phyloP scores from a whole-genome alignment of 1,140 invertebrate species.

The Drosophila ambigua region DNA sequence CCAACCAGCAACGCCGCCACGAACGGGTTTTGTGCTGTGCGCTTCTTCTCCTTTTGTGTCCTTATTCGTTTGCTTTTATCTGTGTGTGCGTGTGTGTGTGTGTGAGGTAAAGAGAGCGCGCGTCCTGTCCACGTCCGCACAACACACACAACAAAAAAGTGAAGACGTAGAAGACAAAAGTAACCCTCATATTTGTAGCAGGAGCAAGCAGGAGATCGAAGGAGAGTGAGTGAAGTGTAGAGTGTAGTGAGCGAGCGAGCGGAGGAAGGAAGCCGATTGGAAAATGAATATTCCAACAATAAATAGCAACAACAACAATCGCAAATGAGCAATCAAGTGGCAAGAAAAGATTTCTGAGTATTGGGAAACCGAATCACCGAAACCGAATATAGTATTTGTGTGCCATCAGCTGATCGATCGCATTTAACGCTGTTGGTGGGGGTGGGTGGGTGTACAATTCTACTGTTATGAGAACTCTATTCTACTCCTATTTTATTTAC shows the following conservation, averaged over 20 bases:
- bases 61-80: conserved; percentile 61
- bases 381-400: too few species aligned
- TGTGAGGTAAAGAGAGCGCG: conserved; percentile 20
- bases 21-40: conserved; percentile 58
- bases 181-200: conserved; percentile 37
- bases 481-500: too few species aligned
- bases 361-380: too few species aligned
- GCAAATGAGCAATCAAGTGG: neutral
- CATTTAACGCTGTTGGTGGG: too few species aligned
- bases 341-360: neutral
- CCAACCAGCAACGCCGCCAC: too few species aligned
- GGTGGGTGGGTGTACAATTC: too few species aligned
- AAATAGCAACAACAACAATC: too few species aligned
- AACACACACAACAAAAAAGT: conserved; percentile 28
- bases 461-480: too few species aligned
- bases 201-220: conserved; percentile 30
- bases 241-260: neutral
- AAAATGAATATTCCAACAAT: conserved; percentile 1
- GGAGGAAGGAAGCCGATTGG: neutral
- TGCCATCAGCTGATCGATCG: too few species aligned
- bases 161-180: conserved; percentile 54
- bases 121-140: conserved; percentile 42
- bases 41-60: conserved; percentile 67
- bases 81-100: conserved; percentile 8
- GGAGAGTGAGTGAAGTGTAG: neutral